Base-by-base conservation (phyloP, 1,140 invertebrate genomes). In the Oedothorax gibbosus region DNA sequence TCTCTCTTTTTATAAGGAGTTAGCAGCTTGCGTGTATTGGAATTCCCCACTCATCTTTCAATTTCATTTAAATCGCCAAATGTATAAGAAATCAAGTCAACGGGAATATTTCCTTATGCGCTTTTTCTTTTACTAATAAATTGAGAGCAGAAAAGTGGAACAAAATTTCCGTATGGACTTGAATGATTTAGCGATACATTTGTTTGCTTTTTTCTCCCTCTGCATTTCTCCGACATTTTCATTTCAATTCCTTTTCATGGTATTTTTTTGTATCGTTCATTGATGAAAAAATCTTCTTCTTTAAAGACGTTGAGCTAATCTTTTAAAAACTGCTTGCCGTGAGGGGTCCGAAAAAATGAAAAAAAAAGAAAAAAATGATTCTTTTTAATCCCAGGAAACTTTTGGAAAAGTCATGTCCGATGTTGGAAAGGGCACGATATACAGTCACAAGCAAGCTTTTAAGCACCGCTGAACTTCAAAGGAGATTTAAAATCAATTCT, bases 271-370 rank as follows among this genome's bases (percentile, higher is more conserved):
- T 53, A 51, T 51, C 50, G n/a, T 71, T n/a, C 50, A 18, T 35
- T 35, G 54, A 53, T 14, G 54, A 75, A 75, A 71, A 51, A 8
- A 35, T 60, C n/a, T 60, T 60, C n/a, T 60, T 60, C 57, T 15
- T 75, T 75, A 57, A 75, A 57, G 72, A 75, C 56, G 53, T 56
- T 57, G 72, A 75, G 54, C 72, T 75, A 75, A 75, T 75, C 72
- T 75, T 75, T 75, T 75, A 75, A 75, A 75, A 71, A 15, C 35
- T 35, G 35, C 69, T 20, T 71, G 50, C 69, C 68, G 68, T 20
- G 54, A 71, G 54, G 50, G 54, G 50, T 9, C 51, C 49, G 20
- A 51, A 11, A 9, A 66, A 66, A 53, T 15, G 68, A 18, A 18
- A 20, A 71, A 69, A 60, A 60, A 3, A n/a, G 6, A 60, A 7